A percentile compares a stretch with the other conserved stretches of the same genome.
phyloP scores from a whole-genome alignment of 2,113 vertebrate genomes.

The Cryptomyrus ogoouensis region DNA sequence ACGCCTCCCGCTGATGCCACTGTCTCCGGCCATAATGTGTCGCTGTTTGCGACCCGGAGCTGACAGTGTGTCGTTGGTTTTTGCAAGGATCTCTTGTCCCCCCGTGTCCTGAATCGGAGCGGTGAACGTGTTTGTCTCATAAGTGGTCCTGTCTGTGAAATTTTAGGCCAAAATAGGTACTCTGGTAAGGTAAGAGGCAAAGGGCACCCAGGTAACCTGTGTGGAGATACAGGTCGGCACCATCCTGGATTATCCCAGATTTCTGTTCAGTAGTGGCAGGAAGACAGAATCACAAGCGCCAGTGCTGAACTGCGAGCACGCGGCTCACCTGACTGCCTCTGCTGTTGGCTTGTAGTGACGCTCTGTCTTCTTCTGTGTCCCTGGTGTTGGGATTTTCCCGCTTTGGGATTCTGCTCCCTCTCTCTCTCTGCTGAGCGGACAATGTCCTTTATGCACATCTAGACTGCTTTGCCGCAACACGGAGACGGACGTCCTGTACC shows the following conservation, averaged over 20 bases:
- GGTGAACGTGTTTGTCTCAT: neutral
- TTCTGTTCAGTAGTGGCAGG: neutral
- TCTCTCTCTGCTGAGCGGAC: neutral
- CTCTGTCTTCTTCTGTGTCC: neutral
- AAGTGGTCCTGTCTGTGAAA: neutral
- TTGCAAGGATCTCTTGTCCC: neutral
- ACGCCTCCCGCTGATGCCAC: constrained; percentile 21
- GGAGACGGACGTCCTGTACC: constrained; percentile 15
- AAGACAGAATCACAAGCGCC: neutral
- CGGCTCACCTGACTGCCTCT: neutral
- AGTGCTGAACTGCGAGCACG: neutral
- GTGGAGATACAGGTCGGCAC: neutral
- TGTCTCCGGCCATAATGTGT: constrained; percentile 1
- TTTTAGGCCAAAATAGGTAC: neutral
- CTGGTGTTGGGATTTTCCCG: neutral
- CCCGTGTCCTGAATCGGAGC: neutral
- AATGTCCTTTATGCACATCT: constrained; percentile 1
- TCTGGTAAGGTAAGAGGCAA: neutral
- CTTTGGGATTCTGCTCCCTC: neutral
- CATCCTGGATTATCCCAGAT: neutral
- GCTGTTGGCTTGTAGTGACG: neutral
- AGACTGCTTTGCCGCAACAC: neutral
- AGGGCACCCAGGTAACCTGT: neutral
- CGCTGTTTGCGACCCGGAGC: neutral
- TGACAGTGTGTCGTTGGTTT: neutral